phyloP scores from a whole-genome alignment of 2,113 vertebrate species.

The Struthio camelus region DNA sequence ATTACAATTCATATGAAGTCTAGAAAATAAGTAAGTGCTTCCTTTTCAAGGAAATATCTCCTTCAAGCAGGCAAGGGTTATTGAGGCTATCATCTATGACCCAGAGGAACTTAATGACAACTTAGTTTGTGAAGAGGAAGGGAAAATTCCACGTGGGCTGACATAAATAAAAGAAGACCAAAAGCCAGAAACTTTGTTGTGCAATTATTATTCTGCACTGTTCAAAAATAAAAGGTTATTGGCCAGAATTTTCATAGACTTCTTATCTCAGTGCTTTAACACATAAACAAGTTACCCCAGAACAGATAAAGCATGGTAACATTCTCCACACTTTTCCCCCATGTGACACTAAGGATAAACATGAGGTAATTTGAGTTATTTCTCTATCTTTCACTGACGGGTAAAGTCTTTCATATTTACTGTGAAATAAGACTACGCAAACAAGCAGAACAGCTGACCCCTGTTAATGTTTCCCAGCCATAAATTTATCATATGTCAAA shows the following conservation, averaged over 20 bases:
- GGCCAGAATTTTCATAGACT: neutral
- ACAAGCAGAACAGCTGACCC: neutral
- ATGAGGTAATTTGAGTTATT: neutral
- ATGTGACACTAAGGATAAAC: slow-evolving; percentile 16
- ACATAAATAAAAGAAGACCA: neutral
- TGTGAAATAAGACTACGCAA: neutral
- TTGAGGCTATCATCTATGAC: neutral
- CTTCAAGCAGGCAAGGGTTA: neutral
- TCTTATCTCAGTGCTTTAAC: slow-evolving; percentile 13
- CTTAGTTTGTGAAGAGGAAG: neutral
- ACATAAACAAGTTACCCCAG: neutral
- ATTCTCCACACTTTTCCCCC: neutral
- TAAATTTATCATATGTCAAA: neutral
- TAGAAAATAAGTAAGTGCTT: neutral
- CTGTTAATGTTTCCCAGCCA: neutral
- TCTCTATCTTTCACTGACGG: neutral
- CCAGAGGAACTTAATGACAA: neutral
- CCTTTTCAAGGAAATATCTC: neutral
- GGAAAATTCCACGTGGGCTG: neutral
- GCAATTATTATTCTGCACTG: neutral
- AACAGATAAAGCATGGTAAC: neutral
- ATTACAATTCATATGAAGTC: neutral
- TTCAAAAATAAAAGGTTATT: slow-evolving; percentile 12
- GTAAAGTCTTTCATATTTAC: neutral
- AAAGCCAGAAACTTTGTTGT: slow-evolving; percentile 1